A percentile compares a stretch with the other conserved stretches of the same genome.
Conservation (phyloP, 2,113 vertebrate genomes). For the Nothobranchius furzeri region DNA sequence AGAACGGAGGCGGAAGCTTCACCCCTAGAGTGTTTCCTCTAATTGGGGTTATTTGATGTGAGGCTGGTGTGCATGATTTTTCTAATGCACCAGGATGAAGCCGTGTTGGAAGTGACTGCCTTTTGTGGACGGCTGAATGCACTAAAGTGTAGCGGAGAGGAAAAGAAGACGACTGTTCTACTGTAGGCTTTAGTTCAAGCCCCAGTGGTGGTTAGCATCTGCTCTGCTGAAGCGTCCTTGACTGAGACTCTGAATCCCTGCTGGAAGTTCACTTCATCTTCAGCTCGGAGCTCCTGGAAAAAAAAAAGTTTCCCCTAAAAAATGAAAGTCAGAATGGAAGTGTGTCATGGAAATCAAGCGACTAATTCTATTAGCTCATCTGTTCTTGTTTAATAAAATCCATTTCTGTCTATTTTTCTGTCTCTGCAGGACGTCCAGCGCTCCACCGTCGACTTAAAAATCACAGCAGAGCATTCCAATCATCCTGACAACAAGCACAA, state of each 20-base stretch:
- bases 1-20: constrained; percentile 82
- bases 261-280: constrained; percentile 5
- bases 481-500: constrained; percentile 99
- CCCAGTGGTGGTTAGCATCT: constrained; percentile 42
- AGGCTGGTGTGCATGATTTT: constrained; percentile 73
- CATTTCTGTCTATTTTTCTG: constrained; percentile 14
- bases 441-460: constrained; percentile 94
- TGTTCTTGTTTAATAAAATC: constrained; percentile 32
- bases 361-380: constrained; percentile 16
- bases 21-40: constrained; percentile 82
- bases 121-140: constrained; percentile 13
- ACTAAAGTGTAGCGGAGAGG: constrained; percentile 5
- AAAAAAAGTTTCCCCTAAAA: neutral
- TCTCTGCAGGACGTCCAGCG: constrained; percentile 91
- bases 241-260: constrained; percentile 21
- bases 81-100: constrained; percentile 22
- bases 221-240: constrained; percentile 41
- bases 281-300: constrained; percentile 16
- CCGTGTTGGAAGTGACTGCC: constrained; percentile 12
- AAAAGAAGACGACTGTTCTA: constrained; percentile 11
- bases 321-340: neutral
- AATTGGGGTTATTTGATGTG: constrained; percentile 88
- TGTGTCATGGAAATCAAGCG: neutral
- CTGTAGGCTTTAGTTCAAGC: constrained; percentile 29
- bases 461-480: constrained; percentile 98